Conservation (phyloP, 2,888 invertebrate species). For the Bombylius discolor region DNA sequence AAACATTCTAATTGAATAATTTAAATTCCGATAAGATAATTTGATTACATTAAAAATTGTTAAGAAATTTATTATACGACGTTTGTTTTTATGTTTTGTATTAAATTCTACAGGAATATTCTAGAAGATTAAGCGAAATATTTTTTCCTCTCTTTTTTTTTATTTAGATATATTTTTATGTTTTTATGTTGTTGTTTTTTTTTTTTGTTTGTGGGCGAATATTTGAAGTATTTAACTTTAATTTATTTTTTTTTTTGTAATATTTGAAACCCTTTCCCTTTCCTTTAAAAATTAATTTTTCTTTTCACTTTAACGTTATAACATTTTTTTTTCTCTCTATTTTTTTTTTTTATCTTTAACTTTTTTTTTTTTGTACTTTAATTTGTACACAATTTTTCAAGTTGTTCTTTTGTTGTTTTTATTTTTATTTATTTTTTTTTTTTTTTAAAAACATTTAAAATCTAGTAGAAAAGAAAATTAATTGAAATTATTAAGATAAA, state of each 20-base stretch:
- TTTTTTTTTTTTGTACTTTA: constrained; percentile 12
- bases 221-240: background rate
- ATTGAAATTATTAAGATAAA: too few species aligned
- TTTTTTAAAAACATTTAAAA: background rate
- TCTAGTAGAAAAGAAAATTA: too few species aligned
- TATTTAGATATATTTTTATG: background rate
- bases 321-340: background rate
- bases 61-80: too few species aligned
- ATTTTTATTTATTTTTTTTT: background rate
- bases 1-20: too few species aligned
- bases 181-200: background rate
- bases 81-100: too few species aligned
- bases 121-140: too few species aligned
- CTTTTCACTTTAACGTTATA: background rate
- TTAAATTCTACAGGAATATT: too few species aligned
- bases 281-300: background rate
- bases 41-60: too few species aligned
- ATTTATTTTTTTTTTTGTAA: background rate
- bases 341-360: constrained; percentile 4
- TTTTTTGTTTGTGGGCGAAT: background rate
- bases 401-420: background rate
- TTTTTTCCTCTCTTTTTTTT: background rate
- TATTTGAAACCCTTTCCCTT: background rate
- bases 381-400: constrained; percentile 15
- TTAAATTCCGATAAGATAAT: too few species aligned